Percentiles rank a stretch among this genome's conserved stretches.
Evolutionary conservation across 2,113 vertebrate genomes (phyloP).

Genomic region (Apaloderma vittatum): DNA sequence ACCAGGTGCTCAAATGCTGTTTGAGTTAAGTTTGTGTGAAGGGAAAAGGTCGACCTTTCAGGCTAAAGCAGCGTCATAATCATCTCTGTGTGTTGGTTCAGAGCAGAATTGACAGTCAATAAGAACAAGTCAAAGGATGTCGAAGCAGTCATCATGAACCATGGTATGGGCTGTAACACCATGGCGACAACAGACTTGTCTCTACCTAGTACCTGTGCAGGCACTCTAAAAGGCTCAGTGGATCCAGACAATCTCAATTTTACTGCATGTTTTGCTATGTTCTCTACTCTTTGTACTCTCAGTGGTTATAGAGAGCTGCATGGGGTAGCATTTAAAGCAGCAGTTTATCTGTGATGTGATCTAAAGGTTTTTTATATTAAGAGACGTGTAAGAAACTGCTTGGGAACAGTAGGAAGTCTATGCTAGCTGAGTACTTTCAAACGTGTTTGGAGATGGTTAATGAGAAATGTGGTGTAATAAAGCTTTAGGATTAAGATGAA

Average conservation of each 20-base stretch:
- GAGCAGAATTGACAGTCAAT: neutral
- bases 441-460: slow-evolving; percentile 31
- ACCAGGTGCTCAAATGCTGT: neutral
- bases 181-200: neutral
- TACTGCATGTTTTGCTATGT: neutral
- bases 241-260: neutral
- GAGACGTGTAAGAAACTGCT: neutral
- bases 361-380: slow-evolving; percentile 10
- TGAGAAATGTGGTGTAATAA: slow-evolving; percentile 38
- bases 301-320: neutral
- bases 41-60: neutral
- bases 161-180: neutral
- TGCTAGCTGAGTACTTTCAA: neutral
- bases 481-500: slow-evolving; percentile 12
- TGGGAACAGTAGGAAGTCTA: neutral
- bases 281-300: neutral
- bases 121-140: neutral
- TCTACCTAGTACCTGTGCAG: neutral
- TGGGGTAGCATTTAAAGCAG: neutral
- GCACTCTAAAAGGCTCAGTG: neutral
- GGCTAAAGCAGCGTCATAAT: neutral
- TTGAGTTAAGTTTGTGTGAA: neutral
- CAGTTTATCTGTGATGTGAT: neutral
- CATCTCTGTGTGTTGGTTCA: neutral
- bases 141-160: neutral